phyloP scores from a whole-genome alignment of 2,888 invertebrate species.

The Gnatocerus cornutus region DNA sequence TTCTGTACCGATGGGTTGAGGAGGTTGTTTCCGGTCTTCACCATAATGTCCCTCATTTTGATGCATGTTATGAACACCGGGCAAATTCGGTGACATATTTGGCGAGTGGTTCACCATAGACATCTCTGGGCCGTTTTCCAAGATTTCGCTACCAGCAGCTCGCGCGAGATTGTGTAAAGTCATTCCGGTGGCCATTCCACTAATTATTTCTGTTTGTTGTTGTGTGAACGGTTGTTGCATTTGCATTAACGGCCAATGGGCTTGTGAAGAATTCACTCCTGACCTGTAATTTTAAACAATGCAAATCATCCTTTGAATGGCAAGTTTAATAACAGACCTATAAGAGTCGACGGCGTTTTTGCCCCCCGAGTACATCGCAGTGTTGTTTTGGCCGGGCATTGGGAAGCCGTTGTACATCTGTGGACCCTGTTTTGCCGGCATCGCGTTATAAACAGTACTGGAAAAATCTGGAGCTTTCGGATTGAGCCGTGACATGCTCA shows the following conservation, averaged over 20 bases:
- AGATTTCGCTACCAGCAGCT: constrained; percentile 62
- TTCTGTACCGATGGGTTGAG: constrained; percentile 86
- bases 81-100: constrained; percentile 70
- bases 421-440: constrained; percentile 60
- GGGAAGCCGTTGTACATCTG: constrained; percentile 61
- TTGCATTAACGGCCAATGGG: constrained; percentile 65
- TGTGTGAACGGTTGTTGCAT: constrained; percentile 65
- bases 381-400: constrained; percentile 58
- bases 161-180: constrained; percentile 66
- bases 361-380: constrained; percentile 50
- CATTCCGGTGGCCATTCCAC: constrained; percentile 67
- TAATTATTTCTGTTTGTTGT: constrained; percentile 65
- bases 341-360: constrained; percentile 41
- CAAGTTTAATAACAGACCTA: background rate
- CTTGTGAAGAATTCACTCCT: constrained; percentile 55
- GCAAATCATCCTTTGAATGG: too few species aligned
- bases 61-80: constrained; percentile 58
- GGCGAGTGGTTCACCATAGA: constrained; percentile 72
- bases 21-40: constrained; percentile 74
- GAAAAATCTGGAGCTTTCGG: constrained; percentile 88
- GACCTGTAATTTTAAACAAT: constrained; percentile 51
- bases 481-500: constrained; percentile 81
- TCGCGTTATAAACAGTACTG: constrained; percentile 70
- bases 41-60: constrained; percentile 58
- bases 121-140: constrained; percentile 71